These are phyloP conservation scores for Melanaphis sacchari DNA, from an alignment of 1,140 invertebrate genomes.

Conservation along the genomic window DNA sequence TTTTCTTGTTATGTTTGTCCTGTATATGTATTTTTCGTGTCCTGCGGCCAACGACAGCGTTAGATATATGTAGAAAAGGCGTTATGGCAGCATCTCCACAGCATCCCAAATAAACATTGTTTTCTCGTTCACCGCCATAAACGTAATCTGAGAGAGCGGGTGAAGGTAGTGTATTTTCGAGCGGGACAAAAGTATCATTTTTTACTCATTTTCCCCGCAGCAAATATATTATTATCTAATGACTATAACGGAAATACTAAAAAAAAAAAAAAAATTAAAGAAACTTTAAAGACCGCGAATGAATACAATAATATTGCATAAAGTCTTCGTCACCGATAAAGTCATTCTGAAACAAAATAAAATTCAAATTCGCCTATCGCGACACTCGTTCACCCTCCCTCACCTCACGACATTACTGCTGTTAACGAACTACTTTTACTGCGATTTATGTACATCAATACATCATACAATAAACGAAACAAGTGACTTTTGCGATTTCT, in stretches of 20 bases:
- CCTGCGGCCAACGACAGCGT: not conserved
- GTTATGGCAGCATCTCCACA: not conserved
- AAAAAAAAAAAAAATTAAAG: not conserved
- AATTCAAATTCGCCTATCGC: not conserved
- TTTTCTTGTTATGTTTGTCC: slow-evolving; percentile 7
- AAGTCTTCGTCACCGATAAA: not conserved
- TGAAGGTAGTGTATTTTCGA: not conserved
- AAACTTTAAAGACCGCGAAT: not conserved
- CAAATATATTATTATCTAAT: slow-evolving; percentile 11
- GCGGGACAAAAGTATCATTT: slow-evolving; percentile 20
- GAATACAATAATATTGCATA: not conserved
- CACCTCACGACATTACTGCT: not conserved
- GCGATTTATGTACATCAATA: not conserved
- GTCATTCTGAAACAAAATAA: not conserved
- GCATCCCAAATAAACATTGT: slow-evolving; percentile 27
- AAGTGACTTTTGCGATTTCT: not conserved
- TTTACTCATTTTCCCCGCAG: not conserved
- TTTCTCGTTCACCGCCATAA: slow-evolving; percentile 28
- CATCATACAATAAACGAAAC: not conserved
- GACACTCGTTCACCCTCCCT: not conserved
- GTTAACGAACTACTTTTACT: not conserved
- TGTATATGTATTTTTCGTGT: slow-evolving; percentile 43
- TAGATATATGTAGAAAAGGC: slow-evolving; percentile 32
- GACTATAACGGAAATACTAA: not conserved
- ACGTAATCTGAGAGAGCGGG: slow-evolving; percentile 21